Percentiles rank a stretch among this genome's conserved stretches.
phyloP scores from a whole-genome alignment of 2,797 vertebrate genomes.

The Neosilurus hyrtlii region DNA sequence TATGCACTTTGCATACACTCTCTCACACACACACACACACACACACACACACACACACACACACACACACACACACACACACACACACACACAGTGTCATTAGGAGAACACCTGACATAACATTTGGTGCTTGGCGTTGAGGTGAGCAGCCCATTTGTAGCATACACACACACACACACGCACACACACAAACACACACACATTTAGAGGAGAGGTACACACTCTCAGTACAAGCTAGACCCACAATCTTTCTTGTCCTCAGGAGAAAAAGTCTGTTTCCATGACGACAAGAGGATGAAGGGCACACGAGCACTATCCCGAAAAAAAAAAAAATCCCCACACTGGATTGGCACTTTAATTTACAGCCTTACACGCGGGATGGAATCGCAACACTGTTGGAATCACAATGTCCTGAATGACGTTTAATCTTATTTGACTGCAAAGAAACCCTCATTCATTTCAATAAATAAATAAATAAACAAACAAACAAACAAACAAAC shows the following conservation, averaged over 20 bases:
- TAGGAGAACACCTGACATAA: constrained; percentile 1
- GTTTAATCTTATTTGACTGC: neutral
- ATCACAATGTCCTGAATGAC: neutral
- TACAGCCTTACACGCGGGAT: constrained; percentile 10
- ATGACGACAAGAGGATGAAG: constrained; percentile 77
- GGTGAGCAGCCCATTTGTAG: constrained; percentile 30
- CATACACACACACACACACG: constrained; percentile 33
- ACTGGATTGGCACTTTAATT: constrained; percentile 58
- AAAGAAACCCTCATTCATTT: no score
- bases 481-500: no score
- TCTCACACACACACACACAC: neutral
- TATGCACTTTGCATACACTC: neutral
- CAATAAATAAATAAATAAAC: no score
- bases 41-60: constrained; percentile 11
- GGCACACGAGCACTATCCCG: constrained; percentile 63
- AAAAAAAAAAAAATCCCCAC: constrained; percentile 68
- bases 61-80: constrained; percentile 9
- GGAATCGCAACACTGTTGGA: neutral
- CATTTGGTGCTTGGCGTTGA: constrained; percentile 8
- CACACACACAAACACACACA: constrained; percentile 40
- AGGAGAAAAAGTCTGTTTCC: constrained; percentile 74
- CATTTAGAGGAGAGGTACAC: neutral
- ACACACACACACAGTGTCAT: neutral
- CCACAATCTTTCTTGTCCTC: constrained; percentile 63
- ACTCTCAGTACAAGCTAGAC: constrained; percentile 57